These are phyloP conservation scores for Ciconia nigra DNA, from an alignment of 2,797 vertebrate genomes.

Conservation along the genomic window DNA sequence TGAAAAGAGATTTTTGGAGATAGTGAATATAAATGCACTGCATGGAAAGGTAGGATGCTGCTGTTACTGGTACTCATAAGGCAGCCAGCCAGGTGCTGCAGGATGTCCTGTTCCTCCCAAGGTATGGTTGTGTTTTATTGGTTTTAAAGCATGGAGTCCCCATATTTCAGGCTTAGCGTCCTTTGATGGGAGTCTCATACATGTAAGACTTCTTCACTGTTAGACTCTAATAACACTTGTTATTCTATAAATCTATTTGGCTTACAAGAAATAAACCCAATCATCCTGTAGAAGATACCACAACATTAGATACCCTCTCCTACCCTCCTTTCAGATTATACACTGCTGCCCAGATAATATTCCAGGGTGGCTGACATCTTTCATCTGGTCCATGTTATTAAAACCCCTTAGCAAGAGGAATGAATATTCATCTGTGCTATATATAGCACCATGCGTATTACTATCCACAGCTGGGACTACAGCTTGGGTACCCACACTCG, in stretches of 20 bases:
- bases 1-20: neutral
- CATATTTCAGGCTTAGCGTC: neutral
- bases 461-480: neutral
- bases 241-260: neutral
- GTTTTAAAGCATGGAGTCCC: neutral
- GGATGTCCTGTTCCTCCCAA: neutral
- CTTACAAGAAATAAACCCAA: neutral
- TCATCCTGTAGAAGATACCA: neutral
- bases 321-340: neutral
- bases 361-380: neutral
- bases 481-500: neutral
- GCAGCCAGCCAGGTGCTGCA: neutral
- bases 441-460: neutral
- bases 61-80: neutral
- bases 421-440: conserved; percentile 15
- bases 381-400: neutral
- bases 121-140: neutral
- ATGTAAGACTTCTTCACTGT: neutral
- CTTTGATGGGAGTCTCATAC: neutral
- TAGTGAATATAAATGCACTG: neutral
- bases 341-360: neutral
- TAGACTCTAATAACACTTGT: neutral
- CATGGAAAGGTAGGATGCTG: neutral
- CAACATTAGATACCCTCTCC: neutral
- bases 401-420: neutral